Conservation (phyloP, 2,797 vertebrate species). For the Picus viridis region DNA sequence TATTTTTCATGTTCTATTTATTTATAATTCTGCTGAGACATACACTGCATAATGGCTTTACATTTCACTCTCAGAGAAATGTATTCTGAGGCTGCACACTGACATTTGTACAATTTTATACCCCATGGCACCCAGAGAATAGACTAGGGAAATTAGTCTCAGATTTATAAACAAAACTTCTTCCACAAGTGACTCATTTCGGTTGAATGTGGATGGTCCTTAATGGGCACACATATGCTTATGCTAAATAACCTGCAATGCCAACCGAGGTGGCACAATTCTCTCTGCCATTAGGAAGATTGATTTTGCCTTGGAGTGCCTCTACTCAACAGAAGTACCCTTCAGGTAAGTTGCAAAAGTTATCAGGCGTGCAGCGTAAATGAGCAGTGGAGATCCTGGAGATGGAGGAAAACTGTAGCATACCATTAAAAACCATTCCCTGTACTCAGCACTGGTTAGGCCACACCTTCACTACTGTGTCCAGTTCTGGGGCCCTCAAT, state of each 20-base stretch:
- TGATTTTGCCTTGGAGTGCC: constrained; percentile 68
- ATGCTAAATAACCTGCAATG: constrained; percentile 73
- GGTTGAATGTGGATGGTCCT: constrained; percentile 55
- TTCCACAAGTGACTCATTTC: constrained; percentile 59
- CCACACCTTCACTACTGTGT: no score
- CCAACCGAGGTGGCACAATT: constrained; percentile 57
- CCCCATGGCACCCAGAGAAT: background rate
- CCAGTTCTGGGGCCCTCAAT: no score
- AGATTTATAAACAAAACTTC: constrained; percentile 75
- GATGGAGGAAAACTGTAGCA: constrained; percentile 9
- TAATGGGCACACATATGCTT: constrained; percentile 73
- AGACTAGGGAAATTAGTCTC: constrained; percentile 70
- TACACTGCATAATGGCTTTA: constrained; percentile 8
- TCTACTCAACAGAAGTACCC: constrained; percentile 61
- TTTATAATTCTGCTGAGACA: constrained; percentile 39
- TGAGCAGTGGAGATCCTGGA: constrained; percentile 43
- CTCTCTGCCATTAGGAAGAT: constrained; percentile 62
- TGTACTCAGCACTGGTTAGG: no score
- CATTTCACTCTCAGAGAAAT: constrained; percentile 26
- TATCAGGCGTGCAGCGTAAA: constrained; percentile 54
- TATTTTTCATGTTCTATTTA: background rate
- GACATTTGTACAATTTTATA: constrained; percentile 55
- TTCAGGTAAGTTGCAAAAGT: constrained; percentile 70
- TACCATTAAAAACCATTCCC: background rate
- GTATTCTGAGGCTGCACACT: background rate